Conservation (phyloP, 2,113 vertebrate genomes). For the Upupa epops region DNA sequence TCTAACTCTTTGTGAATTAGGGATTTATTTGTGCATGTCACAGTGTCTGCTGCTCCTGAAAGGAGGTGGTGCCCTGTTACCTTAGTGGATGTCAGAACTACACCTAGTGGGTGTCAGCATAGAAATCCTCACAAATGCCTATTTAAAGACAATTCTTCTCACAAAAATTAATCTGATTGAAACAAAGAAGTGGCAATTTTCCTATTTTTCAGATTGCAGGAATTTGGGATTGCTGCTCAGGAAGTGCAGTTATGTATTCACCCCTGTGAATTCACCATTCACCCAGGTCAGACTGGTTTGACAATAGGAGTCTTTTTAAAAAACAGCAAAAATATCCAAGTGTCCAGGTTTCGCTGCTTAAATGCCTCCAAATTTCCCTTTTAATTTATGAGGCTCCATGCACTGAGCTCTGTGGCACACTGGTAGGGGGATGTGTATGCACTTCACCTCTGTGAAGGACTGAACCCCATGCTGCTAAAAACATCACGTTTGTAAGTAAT, state of each 20-base stretch:
- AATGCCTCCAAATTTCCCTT: background rate
- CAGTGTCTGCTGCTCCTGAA: fast-evolving
- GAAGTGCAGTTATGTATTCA: background rate
- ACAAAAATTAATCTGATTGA: background rate
- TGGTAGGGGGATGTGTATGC: fast-evolving
- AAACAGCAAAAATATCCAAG: background rate
- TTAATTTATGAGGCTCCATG: background rate
- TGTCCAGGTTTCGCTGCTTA: background rate
- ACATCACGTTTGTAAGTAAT: background rate
- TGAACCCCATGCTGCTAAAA: background rate
- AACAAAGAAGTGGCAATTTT: background rate
- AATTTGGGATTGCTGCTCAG: background rate
- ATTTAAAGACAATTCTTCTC: background rate
- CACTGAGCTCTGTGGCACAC: background rate
- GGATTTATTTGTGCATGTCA: too few species aligned
- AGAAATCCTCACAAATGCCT: background rate
- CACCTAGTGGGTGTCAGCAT: background rate
- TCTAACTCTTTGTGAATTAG: too few species aligned
- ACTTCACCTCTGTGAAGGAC: fast-evolving
- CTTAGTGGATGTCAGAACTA: background rate
- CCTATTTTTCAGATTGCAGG: background rate
- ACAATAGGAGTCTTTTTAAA: background rate
- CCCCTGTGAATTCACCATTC: background rate
- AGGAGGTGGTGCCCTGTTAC: too few species aligned
- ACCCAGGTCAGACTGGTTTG: background rate